Percentiles rank a stretch among this genome's conserved stretches.
phyloP scores from a whole-genome alignment of 2,113 vertebrate species.

The Stercorarius parasiticus region DNA sequence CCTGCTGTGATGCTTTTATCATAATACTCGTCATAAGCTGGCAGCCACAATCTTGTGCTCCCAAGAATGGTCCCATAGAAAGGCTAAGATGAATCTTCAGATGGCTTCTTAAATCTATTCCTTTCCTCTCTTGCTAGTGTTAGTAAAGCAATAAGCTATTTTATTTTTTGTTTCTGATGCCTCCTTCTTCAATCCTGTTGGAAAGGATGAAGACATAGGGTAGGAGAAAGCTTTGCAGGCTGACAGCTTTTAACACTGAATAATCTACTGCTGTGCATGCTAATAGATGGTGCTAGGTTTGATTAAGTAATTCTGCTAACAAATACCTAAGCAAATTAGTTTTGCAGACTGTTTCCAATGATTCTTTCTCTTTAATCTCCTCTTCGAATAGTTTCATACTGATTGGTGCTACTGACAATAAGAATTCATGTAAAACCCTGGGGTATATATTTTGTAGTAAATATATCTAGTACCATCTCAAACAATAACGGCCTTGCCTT shows the following conservation, averaged over 20 bases:
- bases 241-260: conserved; percentile 27
- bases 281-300: conserved; percentile 40
- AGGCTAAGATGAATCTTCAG: conserved; percentile 20
- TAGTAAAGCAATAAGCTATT: background rate
- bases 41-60: conserved; percentile 31
- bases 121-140: background rate
- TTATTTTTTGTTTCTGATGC: background rate
- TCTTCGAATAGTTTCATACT: conserved; percentile 3
- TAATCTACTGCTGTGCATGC: conserved; percentile 2
- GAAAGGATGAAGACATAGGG: background rate
- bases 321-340: conserved; percentile 36
- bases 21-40: conserved; percentile 18
- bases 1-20: conserved; percentile 39
- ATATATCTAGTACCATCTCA: background rate
- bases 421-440: background rate
- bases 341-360: conserved; percentile 10
- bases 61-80: conserved; percentile 23
- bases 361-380: conserved; percentile 12
- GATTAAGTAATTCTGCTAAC: conserved; percentile 47
- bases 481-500: background rate
- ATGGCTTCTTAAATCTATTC: conserved; percentile 23
- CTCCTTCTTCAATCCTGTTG: background rate
- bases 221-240: background rate
- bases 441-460: background rate
- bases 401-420: background rate